Base-by-base conservation (phyloP, 2,888 invertebrate species). In the Catocala sponsa region DNA sequence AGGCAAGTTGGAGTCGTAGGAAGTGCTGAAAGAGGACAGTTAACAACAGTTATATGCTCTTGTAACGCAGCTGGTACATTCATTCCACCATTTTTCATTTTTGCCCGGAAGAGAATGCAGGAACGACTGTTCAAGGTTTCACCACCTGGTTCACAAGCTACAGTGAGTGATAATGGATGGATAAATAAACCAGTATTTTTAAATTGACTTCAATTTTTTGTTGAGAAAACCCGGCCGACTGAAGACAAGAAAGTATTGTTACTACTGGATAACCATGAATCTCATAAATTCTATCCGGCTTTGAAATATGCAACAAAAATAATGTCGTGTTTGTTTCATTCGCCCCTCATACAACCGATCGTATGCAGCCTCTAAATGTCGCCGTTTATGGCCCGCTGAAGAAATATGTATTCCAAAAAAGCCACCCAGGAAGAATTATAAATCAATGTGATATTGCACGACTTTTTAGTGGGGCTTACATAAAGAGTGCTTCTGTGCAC, bases 291-390 rank as follows among this genome's bases (percentile, higher is more conserved):
- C 10, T 42, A 42, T 42, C 11, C n/a, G 10, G 42, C 4, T 10
- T 10, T 9, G 5, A 5, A 11, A 42, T 11, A 11, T 9, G 42
- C 42, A 38, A 9, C 6, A 38, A 38, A 38, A 38, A 38, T 38
- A 6, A 38, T 10, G 10, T 38, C 6, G 10, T 38, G 0, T 38
- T 38, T 38, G 1, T 38, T 6, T 38, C 6, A 10, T 38, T 38
- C 10, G 38, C 38, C 0, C 6, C 38, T 9, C 38, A 38, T 10
- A 38, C 38, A 38, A 38, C 25, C 25, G 70, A 82, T 60, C 68
- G 66, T 65, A 63, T 81, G 73, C 80, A 82, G 63, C 78, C 79
- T 38, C 56, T 84, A 54, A 80, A 82, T 74, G 65, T 75, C 50
- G 66, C 75, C 11, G 69, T 81, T 25, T 81, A 80, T 65, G 79